These are phyloP conservation scores for Cyprinus carpio DNA, from an alignment of 2,113 vertebrate species.

Conservation along the genomic window DNA sequence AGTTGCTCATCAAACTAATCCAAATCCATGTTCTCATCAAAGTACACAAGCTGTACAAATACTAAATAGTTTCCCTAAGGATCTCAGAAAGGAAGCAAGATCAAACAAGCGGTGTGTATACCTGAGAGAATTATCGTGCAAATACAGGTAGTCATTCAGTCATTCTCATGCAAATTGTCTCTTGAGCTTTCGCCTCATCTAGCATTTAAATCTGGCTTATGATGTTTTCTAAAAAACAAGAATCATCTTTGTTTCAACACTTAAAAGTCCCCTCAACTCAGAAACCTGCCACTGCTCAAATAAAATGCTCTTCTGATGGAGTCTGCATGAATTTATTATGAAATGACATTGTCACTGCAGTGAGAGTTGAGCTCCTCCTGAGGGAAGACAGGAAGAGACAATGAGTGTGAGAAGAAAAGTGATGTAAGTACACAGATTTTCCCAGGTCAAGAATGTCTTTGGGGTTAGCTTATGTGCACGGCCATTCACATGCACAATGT, in stretches of 20 bases:
- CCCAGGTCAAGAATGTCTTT: not conserved
- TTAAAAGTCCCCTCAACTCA: not conserved
- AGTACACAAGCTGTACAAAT: constrained; percentile 26
- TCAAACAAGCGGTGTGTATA: not conserved
- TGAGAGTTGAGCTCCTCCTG: constrained; percentile 1
- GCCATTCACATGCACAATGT: not conserved
- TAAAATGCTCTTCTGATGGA: not conserved
- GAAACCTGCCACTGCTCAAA: not conserved
- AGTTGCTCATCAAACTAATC: constrained; percentile 28
- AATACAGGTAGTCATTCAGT: constrained; percentile 8
- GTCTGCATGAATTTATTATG: constrained; percentile 21
- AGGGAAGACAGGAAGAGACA: not conserved
- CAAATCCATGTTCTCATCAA: constrained; percentile 16
- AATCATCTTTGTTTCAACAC: not conserved
- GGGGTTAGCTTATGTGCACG: not conserved
- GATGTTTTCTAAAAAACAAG: not conserved
- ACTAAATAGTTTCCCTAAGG: not conserved
- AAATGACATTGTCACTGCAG: constrained; percentile 12
- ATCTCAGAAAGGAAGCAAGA: constrained; percentile 7
- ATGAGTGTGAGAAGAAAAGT: not conserved
- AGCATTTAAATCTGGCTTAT: not conserved
- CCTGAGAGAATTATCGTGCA: not conserved
- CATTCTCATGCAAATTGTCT: not conserved
- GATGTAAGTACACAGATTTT: not conserved
- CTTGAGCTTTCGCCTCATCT: not conserved